Evolutionary conservation across 1,140 invertebrate genomes (phyloP).

Genomic region (Sycophila sp.): DNA sequence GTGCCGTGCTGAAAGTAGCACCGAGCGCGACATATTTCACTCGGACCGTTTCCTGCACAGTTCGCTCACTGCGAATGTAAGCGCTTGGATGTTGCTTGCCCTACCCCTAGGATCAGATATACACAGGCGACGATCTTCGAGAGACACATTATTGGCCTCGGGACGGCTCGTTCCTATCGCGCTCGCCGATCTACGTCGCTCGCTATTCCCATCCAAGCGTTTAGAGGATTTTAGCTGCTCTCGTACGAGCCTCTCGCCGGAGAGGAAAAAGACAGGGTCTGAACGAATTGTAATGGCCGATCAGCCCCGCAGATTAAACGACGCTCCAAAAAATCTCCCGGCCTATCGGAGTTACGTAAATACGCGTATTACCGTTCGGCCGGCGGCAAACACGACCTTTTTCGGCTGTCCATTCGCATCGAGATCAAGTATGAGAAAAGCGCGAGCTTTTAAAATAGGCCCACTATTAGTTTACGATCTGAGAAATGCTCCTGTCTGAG

Average conservation of each 20-base stretch:
- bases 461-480: no score
- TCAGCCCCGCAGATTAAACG: slow-evolving; percentile 13
- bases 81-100: no score
- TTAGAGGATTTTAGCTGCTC: slow-evolving; percentile 23
- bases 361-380: slow-evolving; percentile 5
- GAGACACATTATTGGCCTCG: slow-evolving; percentile 13
- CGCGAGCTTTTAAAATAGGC: no score
- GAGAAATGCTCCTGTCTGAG: no score
- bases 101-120: slow-evolving; percentile 7
- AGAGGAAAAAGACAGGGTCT: no score
- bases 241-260: not conserved
- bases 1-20: not conserved
- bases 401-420: no score
- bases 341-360: slow-evolving; percentile 22
- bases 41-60: not conserved
- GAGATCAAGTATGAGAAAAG: no score
- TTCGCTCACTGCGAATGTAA: not conserved
- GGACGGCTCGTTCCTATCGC: slow-evolving; percentile 4
- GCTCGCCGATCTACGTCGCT: slow-evolving; percentile 11
- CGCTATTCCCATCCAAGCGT: slow-evolving; percentile 19
- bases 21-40: not conserved
- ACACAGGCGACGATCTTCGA: slow-evolving; percentile 9
- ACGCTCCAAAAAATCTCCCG: not conserved
- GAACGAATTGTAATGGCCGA: slow-evolving; percentile 20
- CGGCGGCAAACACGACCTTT: no score